Conservation (phyloP, 2,113 vertebrate species). For the Bubalus kerabau region DNA sequence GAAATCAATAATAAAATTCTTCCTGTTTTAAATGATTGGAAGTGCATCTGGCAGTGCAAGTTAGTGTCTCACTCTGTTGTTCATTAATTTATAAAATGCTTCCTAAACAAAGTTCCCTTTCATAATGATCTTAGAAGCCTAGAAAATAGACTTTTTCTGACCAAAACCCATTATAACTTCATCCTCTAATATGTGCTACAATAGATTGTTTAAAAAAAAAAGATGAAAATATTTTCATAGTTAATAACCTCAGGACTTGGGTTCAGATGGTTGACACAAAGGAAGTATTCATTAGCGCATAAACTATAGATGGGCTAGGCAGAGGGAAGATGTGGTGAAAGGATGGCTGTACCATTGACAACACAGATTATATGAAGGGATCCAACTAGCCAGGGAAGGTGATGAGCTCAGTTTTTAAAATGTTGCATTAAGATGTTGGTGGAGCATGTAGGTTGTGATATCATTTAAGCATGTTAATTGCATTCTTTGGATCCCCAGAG, state of each 20-base stretch:
- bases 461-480: not conserved
- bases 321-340: not conserved
- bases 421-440: not conserved
- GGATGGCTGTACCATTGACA: not conserved
- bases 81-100: not conserved
- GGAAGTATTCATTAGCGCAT: not conserved
- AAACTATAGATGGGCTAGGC: not conserved
- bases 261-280: not conserved
- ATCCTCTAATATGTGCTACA: not conserved
- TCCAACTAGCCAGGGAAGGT: not conserved
- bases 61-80: slow-evolving; percentile 74
- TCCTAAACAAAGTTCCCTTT: slow-evolving; percentile 13
- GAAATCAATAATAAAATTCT: slow-evolving; percentile 86
- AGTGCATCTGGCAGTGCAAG: slow-evolving; percentile 98
- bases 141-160: not conserved
- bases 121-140: not conserved
- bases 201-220: not conserved
- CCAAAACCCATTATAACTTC: not conserved
- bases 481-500: not conserved
- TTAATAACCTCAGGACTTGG: not conserved
- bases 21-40: slow-evolving; percentile 95
- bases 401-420: not conserved
- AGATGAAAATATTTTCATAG: not conserved
- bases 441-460: not conserved
- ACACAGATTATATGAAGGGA: not conserved